Percentiles rank a stretch among this genome's conserved stretches.
These are phyloP conservation scores for Caenorhabditis afra DNA, from an alignment of 2,888 invertebrate species.

Conservation along the genomic window DNA sequence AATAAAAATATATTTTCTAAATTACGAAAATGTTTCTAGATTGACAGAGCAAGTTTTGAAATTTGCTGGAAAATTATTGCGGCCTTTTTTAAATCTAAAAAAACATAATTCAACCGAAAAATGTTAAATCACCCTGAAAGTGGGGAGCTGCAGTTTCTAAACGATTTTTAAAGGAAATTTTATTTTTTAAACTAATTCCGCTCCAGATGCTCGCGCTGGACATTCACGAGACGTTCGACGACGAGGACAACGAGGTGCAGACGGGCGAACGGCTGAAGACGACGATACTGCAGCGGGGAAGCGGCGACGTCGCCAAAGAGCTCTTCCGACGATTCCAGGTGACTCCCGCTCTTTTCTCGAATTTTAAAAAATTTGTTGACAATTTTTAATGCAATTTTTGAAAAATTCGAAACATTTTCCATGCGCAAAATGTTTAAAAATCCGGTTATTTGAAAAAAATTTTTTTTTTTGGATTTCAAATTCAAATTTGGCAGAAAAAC, in stretches of 20 bases:
- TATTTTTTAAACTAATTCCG: not conserved
- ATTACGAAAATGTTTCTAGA: no score
- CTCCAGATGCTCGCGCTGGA: constrained; percentile 80
- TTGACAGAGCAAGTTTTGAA: no score
- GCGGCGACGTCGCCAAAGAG: constrained; percentile 77
- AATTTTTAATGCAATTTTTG: not conserved
- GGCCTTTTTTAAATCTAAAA: no score
- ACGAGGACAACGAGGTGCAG: constrained; percentile 73
- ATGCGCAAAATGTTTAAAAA: no score
- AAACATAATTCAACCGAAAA: no score
- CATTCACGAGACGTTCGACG: constrained; percentile 78
- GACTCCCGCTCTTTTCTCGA: not conserved
- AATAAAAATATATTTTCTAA: no score
- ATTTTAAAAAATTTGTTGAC: no score
- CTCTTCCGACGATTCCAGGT: constrained; percentile 78
- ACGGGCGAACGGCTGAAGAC: constrained; percentile 78
- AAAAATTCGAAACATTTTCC: not conserved
- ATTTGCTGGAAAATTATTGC: no score
- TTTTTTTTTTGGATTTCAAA: not conserved
- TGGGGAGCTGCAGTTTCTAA: no score
- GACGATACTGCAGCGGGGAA: constrained; percentile 73
- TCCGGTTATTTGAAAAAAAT: not conserved
- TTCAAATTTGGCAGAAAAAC: not conserved
- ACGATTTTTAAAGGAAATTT: no score
- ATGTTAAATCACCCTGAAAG: no score